Base-by-base conservation (phyloP, 2,888 invertebrate genomes). In the Hyppa rectilinea region DNA sequence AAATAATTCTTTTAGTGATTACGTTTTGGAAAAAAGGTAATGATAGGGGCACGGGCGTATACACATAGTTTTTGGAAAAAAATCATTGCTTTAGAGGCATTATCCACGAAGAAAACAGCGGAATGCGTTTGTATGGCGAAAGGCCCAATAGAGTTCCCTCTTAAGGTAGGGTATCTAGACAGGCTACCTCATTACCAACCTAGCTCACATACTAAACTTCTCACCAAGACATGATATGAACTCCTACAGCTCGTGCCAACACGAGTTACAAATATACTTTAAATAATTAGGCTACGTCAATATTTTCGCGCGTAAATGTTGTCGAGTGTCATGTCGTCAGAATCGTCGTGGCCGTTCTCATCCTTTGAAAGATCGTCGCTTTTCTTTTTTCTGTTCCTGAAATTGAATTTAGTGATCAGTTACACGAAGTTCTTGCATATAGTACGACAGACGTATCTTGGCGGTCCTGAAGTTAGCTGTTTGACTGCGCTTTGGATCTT, bases 301-400 rank as follows among this genome's bases (percentile, higher is more conserved):
- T 70, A 81, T 43, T 79, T 79, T 49, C 81, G 61, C 17, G 38
- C 78, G 55, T 79, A 79, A 47, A 79, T 81, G 63, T 75, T 81
- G 26, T 83, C 87, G 2, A 84, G 66, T 14, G 86, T 64, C 61
- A 86, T 78, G 40, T 85, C 87, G 10, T 86, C 78, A 0, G 85
- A 77, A 9, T 82, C 87, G 2, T 82, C 84, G 38, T 83, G 85
- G 2, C 79, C 74, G 12, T 82, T 85, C 0, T 80, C 82, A 3
- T 87, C 82, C 12, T 78, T 85, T 36, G 73, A 74, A 1, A 80
- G 14, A 2, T 82, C 83, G 0, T 87, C 86, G 0, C 59, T 43
- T 79, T 85, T 87, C 79, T 85, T 87, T 60, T 85, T 87, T 75
- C 87, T 81, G 47, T 85, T 85, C 61, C 87, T 87, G 70, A 10